Base-by-base conservation (phyloP, 2,797 vertebrate species). In the Mustela erminea region DNA sequence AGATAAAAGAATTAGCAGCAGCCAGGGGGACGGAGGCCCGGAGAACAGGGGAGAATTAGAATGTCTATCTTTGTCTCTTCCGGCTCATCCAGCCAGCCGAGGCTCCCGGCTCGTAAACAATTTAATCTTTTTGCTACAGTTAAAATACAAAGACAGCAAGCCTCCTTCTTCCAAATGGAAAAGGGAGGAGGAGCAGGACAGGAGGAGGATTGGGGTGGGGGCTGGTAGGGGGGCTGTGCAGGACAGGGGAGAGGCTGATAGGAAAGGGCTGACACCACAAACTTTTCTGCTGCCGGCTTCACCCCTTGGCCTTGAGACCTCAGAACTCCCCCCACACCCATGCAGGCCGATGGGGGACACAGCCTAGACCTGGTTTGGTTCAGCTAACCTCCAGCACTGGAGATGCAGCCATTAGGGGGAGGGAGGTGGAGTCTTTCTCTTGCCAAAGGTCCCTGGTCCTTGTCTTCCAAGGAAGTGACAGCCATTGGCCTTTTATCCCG, bases 1-100 rank as follows among this genome's bases (percentile, higher is more conserved):
- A 99, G 99, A 99, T 99, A 99, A 99, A 99, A 99, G 99, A 99
- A 99, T 99, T 99, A 99, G 99, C 99, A 99, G 99, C 99, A 99
- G 99, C 99, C 99, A 99, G 99, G 99, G 99, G 99, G 99, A 99
- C 99, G 98, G 97, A 98, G 99, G 99, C 99, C 98, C 98, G 98
- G 99, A 99, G 99, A 99, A 99, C 99, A 99, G 99, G 98, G 95
- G 99, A 99, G 99, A 99, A 99, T 99, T 99, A 99, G 99, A 99
- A 99, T 99, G 99, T 99, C 99, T 99, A 99, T 99, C 99, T 99
- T 99, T 99, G 99, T 99, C 99, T 99, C 99, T 99, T 98, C 98
- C 98, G 99, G 99, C 99, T 99, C 99, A 99, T 99, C 99, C 98
- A 99, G 99, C 99, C 99, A 99, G 99, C 99, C 99, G 80, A 98